These are phyloP conservation scores for Eupithecia subumbrata DNA, from an alignment of 2,888 invertebrate genomes.

Conservation along the genomic window DNA sequence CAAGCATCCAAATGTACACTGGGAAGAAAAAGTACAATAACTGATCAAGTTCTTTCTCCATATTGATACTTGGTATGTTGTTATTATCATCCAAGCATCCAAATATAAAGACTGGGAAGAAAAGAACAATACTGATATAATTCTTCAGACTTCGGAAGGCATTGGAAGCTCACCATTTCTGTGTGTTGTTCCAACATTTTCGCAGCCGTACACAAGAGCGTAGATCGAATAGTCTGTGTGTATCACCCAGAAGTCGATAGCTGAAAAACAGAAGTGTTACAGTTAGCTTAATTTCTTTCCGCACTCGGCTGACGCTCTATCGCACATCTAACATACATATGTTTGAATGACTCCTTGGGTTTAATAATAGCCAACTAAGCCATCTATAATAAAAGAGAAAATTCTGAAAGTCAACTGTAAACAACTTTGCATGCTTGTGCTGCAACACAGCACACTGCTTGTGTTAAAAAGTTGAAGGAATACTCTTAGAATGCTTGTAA, in stretches of 20 bases:
- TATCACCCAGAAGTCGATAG: constrained; percentile 61
- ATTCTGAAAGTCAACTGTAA: not conserved
- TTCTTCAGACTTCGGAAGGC: not conserved
- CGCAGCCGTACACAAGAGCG: constrained; percentile 61
- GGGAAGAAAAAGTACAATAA: constrained; percentile 25
- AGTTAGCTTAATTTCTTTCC: not conserved
- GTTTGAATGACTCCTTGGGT: not conserved
- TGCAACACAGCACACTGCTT: too few species aligned
- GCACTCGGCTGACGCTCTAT: not conserved
- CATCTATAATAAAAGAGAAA: not conserved
- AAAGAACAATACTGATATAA: not conserved
- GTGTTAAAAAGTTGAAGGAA: too few species aligned
- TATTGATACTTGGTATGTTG: too few species aligned
- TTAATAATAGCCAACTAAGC: not conserved
- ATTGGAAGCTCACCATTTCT: constrained; percentile 55
- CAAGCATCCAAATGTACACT: constrained; percentile 72
- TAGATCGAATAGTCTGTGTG: constrained; percentile 49
- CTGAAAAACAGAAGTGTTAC: constrained; percentile 48
- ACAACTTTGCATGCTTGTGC: not conserved
- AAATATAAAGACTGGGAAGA: constrained; percentile 65
- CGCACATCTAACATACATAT: not conserved
- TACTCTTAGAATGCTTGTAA: too few species aligned
- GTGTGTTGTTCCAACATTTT: constrained; percentile 52
- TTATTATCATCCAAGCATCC: constrained; percentile 58
- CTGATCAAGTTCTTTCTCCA: too few species aligned